Evolutionary conservation across 2,888 invertebrate species (phyloP).

Genomic region (Junonia oenone): DNA sequence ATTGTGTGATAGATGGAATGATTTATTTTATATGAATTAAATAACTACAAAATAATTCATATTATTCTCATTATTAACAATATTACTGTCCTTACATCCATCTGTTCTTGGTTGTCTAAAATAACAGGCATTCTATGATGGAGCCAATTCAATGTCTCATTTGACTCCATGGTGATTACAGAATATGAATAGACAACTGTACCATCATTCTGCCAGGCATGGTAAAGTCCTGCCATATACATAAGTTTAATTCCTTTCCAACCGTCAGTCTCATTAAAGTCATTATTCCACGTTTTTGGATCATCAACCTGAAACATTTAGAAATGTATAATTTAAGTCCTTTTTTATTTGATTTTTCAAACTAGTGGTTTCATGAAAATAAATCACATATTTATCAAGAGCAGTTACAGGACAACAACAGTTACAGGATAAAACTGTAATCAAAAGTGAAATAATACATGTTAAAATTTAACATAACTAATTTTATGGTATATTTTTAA

Average conservation of each 20-base stretch:
- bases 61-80: background rate
- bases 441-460: too few relatives aligned
- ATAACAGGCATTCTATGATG: constrained; percentile 92
- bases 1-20: too few relatives aligned
- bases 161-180: constrained; percentile 88
- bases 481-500: too few relatives aligned
- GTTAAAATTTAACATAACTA: too few relatives aligned
- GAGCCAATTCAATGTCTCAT: constrained; percentile 83
- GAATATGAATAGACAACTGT: constrained; percentile 85
- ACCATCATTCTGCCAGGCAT: constrained; percentile 81
- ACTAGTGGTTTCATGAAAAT: too few relatives aligned
- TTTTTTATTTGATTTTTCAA: too few relatives aligned
- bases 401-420: too few relatives aligned
- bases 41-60: background rate
- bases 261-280: constrained; percentile 70
- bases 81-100: constrained; percentile 61
- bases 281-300: constrained; percentile 71
- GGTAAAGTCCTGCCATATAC: constrained; percentile 88
- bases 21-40: too few relatives aligned
- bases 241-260: constrained; percentile 83
- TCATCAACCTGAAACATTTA: constrained; percentile 66
- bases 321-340: too few relatives aligned
- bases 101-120: constrained; percentile 82
- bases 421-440: too few relatives aligned
- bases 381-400: too few relatives aligned